A percentile compares a stretch with the other conserved stretches of the same genome.
These are phyloP conservation scores for Campodea augens DNA, from an alignment of 1,140 invertebrate species.

Conservation along the genomic window DNA sequence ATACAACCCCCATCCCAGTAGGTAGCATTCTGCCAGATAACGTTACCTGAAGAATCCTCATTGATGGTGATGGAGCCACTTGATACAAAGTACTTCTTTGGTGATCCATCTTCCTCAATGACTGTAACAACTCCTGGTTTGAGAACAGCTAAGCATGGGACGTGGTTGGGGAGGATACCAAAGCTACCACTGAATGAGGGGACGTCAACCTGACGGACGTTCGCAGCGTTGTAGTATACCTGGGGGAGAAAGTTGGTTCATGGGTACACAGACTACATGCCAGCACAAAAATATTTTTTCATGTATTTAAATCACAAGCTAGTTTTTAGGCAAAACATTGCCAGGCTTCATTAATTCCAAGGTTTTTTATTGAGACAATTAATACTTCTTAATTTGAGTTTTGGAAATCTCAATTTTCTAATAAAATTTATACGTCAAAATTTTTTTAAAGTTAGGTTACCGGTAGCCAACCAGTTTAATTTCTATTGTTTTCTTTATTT, in stretches of 20 bases:
- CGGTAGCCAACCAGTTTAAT: too few species aligned
- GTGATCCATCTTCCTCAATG: constrained; percentile 62
- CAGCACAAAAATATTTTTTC: not conserved
- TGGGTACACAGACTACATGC: too few species aligned
- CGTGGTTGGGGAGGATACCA: constrained; percentile 94
- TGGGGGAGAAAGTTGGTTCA: constrained; percentile 33
- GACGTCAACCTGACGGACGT: constrained; percentile 92
- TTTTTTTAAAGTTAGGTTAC: too few species aligned
- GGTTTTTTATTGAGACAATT: too few species aligned
- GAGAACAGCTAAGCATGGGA: constrained; percentile 85
- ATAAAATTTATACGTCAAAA: too few species aligned
- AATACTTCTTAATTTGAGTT: too few species aligned
- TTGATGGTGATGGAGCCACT: constrained; percentile 96
- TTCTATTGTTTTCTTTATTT: too few species aligned
- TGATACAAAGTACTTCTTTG: constrained; percentile 86
- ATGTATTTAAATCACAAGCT: not conserved
- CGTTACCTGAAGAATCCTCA: constrained; percentile 74
- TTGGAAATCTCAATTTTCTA: too few species aligned
- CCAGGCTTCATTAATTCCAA: too few species aligned
- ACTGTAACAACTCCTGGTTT: constrained; percentile 93
- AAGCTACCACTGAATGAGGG: constrained; percentile 91
- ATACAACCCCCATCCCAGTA: too few species aligned
- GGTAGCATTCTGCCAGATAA: too few species aligned
- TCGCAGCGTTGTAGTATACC: constrained; percentile 77
- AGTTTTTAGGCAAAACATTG: not conserved